A percentile compares a stretch with the other conserved stretches of the same genome.
Conservation (phyloP, 2,888 invertebrate species). For the Ichneumon xanthorius region DNA sequence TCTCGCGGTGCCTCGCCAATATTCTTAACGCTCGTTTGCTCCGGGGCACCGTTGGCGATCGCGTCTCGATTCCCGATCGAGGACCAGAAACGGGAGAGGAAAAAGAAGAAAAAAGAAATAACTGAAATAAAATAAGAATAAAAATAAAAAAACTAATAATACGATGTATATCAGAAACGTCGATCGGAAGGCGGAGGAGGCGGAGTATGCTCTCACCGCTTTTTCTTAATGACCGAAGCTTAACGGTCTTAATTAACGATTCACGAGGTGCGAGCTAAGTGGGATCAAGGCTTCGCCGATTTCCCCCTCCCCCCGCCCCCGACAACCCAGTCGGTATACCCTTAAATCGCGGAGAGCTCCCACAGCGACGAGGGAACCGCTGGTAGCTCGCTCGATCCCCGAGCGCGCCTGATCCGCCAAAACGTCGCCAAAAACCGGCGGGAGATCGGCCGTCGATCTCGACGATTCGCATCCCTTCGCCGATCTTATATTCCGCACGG, state of each 20-base stretch:
- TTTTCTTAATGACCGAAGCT: constrained; percentile 67
- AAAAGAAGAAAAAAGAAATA: background rate
- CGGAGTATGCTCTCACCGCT: constrained; percentile 37
- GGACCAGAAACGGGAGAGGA: background rate
- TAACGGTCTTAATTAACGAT: constrained; percentile 70
- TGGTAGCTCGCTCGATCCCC: constrained; percentile 47
- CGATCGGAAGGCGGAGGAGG: constrained; percentile 15
- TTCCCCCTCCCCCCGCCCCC: constrained; percentile 5
- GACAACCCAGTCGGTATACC: constrained; percentile 50
- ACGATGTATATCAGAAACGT: constrained; percentile 39
- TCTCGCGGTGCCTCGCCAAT: constrained; percentile 45
- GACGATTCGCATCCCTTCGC: constrained; percentile 14
- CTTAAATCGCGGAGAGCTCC: constrained; percentile 22
- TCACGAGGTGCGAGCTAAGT: constrained; percentile 69
- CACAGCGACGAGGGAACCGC: background rate
- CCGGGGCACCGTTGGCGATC: constrained; percentile 8
- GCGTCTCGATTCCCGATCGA: constrained; percentile 30
- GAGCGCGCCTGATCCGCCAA: constrained; percentile 40
- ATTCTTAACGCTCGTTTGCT: constrained; percentile 24
- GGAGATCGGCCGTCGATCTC: constrained; percentile 9
- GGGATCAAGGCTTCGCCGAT: constrained; percentile 57
- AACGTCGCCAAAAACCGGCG: constrained; percentile 50
- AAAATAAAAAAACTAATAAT: constrained; percentile 2
- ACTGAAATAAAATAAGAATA: background rate
- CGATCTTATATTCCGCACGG: constrained; percentile 53